Evolutionary conservation across 2,113 vertebrate genomes (phyloP), one percentile per base, ranked within the genome.

Genomic region (Corydoras sp.): DNA sequence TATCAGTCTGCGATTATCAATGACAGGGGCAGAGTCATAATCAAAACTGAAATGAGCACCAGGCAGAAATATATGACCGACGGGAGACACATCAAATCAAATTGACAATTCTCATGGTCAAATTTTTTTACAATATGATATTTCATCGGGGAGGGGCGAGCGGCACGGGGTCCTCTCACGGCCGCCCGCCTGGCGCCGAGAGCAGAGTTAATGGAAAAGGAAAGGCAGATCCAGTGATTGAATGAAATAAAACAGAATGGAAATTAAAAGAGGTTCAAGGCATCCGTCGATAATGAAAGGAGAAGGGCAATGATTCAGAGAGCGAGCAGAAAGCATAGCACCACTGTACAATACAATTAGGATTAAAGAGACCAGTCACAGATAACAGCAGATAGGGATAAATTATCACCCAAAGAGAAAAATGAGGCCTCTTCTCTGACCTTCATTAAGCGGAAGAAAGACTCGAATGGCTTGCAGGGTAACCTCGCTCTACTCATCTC

Each of bases 271-370:
- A 83, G 84, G 87, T 89, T 89, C 80, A 83, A 86, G 83, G 83
- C 85, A 83, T 83, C 82, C 76, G 77, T 77, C 85, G 84, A 88
- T 88, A 86, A 88, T 86, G 82, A 86, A 88, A 85, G 83, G 80
- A 88, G 81, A 84, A 86, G 87, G 87, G 80, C 85, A 84, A 82
- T 83, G 80, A 87, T 88, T 88, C 84, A 87, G 88, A 88, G 86
- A 88, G 83, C 75, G 82, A 61, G 49, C 81, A 81, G 86, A 84
- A 84, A 81, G 84, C 86, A 85, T 86, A 81, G 76, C 86, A 89
- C 87, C 89, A 89, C 89, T 89, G 86, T 88, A 87, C 88, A 88
- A 89, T 88, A 91, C 88, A 91, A 91, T 91, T 91, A 90, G 89
- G 89, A 91, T 91, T 91, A 91, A 88, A 88, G 87, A 84, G 85